These are phyloP conservation scores for Margarornis squamiger DNA, from an alignment of 2,797 vertebrate species.

Conservation along the genomic window DNA sequence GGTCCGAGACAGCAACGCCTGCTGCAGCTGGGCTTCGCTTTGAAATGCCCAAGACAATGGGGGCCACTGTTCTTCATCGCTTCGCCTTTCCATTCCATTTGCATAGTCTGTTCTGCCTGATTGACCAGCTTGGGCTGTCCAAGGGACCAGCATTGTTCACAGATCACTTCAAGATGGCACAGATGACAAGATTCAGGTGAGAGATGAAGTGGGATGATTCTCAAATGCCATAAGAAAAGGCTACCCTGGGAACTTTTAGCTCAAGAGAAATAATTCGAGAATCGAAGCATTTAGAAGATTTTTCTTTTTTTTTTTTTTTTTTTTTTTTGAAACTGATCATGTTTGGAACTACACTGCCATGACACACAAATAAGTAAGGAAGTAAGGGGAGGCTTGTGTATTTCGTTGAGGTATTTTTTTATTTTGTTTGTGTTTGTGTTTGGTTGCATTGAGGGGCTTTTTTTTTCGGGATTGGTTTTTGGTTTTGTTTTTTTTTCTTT, in stretches of 20 bases:
- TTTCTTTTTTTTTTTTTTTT: not conserved
- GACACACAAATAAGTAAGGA: not conserved
- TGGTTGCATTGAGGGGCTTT: not conserved
- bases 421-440: not conserved
- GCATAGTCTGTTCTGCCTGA: constrained; percentile 88
- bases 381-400: not conserved
- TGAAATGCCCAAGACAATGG: constrained; percentile 83
- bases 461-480: not conserved
- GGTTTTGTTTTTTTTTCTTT: not conserved
- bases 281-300: not conserved
- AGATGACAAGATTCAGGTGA: constrained; percentile 85
- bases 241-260: constrained; percentile 66
- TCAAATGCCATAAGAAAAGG: constrained; percentile 46
- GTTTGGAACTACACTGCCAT: not conserved
- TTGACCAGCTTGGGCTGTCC: constrained; percentile 78
- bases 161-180: constrained; percentile 81
- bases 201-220: constrained; percentile 74
- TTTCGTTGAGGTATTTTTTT: not conserved
- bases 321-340: not conserved
- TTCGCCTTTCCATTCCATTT: constrained; percentile 80
- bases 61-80: constrained; percentile 79
- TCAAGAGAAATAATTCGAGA: not conserved
- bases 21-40: constrained; percentile 83
- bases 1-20: constrained; percentile 68
- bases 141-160: constrained; percentile 80